phyloP scores from a whole-genome alignment of 2,797 vertebrate genomes.

The Microctenopoma lineatum region DNA sequence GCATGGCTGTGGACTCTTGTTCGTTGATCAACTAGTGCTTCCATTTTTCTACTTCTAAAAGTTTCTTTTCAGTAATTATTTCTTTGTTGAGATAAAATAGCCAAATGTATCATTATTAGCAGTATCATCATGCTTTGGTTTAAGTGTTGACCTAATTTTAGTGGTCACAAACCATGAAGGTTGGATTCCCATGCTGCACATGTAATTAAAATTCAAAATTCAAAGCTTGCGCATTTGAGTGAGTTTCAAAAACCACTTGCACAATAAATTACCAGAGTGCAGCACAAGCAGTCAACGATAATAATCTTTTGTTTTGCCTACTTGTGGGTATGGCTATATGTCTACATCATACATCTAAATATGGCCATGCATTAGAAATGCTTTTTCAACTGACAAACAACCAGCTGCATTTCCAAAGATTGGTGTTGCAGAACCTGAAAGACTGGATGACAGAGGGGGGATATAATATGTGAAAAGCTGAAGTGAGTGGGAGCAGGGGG shows the following conservation, averaged over 20 bases:
- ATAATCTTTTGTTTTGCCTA: constrained; percentile 42
- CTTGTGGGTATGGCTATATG: constrained; percentile 11
- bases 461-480: constrained; percentile 35
- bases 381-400: constrained; percentile 34
- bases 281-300: constrained; percentile 16
- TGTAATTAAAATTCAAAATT: neutral
- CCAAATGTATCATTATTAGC: no score
- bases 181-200: neutral
- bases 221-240: neutral
- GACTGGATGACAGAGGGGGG: constrained; percentile 21
- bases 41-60: no score
- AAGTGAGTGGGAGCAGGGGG: neutral
- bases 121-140: neutral
- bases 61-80: no score
- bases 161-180: neutral
- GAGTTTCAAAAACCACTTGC: neutral
- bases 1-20: no score
- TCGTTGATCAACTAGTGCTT: no score
- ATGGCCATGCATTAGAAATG: constrained; percentile 37
- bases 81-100: no score
- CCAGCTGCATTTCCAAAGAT: constrained; percentile 31
- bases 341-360: constrained; percentile 44
- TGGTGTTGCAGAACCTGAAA: neutral
- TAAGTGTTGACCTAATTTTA: neutral
- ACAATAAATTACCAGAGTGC: constrained; percentile 3